Evolutionary conservation across 2,113 vertebrate genomes (phyloP).

Genomic region (Climacteris rufus): DNA sequence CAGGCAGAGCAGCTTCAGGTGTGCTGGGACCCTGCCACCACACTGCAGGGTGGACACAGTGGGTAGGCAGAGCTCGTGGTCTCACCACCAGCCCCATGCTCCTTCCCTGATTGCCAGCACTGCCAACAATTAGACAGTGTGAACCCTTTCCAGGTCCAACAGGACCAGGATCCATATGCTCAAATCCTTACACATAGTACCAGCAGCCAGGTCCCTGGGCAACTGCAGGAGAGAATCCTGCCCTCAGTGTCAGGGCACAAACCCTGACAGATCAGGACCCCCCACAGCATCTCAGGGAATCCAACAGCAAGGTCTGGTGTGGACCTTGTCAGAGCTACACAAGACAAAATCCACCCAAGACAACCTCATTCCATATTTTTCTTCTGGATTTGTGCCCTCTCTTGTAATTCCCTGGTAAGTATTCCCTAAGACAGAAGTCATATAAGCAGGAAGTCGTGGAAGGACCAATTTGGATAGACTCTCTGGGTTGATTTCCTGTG

Average conservation of each 20-base stretch:
- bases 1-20: accelerated
- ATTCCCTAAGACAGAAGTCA: not conserved
- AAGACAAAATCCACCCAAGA: not conserved
- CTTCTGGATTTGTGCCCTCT: not conserved
- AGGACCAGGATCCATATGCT: not conserved
- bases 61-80: not conserved
- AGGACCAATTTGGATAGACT: not conserved
- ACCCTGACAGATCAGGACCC: not conserved
- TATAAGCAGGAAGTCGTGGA: not conserved
- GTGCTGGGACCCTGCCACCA: not conserved
- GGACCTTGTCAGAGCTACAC: not conserved
- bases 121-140: no score
- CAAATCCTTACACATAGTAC: accelerated
- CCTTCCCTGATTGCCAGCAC: not conserved
- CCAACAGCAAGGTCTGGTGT: not conserved
- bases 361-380: not conserved
- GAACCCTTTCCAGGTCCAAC: not conserved
- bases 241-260: not conserved
- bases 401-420: not conserved
- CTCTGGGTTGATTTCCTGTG: not conserved
- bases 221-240: not conserved
- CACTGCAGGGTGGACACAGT: accelerated
- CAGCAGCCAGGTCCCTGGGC: not conserved
- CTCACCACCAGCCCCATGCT: not conserved
- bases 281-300: not conserved